phyloP scores from a whole-genome alignment of 35 echinoderm and acorn worm genomes.

The Apostichopus californicus region DNA sequence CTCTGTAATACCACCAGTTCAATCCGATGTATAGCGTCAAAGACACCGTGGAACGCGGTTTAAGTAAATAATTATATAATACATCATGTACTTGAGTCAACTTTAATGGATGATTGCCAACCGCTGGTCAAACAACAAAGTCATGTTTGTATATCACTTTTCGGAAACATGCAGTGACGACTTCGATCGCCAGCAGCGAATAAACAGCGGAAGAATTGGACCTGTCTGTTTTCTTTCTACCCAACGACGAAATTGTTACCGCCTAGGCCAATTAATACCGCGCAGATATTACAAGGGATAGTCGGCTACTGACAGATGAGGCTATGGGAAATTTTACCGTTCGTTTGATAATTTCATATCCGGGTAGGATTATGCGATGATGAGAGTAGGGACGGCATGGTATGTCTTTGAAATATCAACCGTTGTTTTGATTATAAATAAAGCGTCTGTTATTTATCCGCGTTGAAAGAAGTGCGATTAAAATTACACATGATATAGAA shows the following conservation, averaged over 20 bases:
- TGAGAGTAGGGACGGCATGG: neutral
- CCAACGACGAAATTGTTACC: neutral
- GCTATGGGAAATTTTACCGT: neutral
- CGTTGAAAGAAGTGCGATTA: neutral
- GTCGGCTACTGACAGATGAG: neutral
- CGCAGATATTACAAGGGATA: neutral
- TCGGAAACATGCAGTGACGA: conserved; percentile 1
- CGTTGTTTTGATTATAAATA: neutral
- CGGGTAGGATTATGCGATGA: neutral
- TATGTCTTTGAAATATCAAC: conserved; percentile 1
- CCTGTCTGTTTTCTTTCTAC: neutral
- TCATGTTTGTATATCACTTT: neutral
- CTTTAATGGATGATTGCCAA: conserved; percentile 3
- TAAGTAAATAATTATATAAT: neutral
- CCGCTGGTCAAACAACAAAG: neutral
- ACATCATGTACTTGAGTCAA: neutral
- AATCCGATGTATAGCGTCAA: neutral
- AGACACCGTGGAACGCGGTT: neutral
- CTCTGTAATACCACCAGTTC: too few relatives aligned
- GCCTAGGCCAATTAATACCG: neutral
- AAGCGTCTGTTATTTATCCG: neutral
- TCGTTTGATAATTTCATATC: neutral
- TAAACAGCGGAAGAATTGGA: neutral
- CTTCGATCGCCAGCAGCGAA: neutral
- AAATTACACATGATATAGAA: neutral